Evolutionary conservation across 2,797 vertebrate genomes (phyloP), one percentile per base, ranked within the genome.

Genomic region (Rhinatrema bivittatum): DNA sequence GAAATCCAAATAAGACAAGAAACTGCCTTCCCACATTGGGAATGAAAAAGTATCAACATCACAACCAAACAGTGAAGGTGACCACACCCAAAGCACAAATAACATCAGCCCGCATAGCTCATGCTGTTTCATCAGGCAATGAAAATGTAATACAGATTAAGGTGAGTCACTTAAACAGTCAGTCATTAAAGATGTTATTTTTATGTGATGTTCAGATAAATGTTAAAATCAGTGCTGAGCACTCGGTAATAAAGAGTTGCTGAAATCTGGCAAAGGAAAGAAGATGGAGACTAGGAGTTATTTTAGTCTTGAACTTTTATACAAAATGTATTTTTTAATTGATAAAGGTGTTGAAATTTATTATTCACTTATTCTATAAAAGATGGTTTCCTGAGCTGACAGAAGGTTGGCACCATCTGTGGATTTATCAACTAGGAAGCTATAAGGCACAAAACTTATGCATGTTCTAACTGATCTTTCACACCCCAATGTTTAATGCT

Each of bases 61-160:
- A 44, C 14, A 18, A 46, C 32, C 20, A 44, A 7, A 50, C 66
- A 23, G 36, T 48, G 44, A 29, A 43, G 58, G 14, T 52, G 31
- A 42, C 42, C 46, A 48, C 39, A 4, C 2, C 1, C 11, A 58
- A 50, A 48, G 32, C 32, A 37, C 36, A 36, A 37, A 16, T 15
- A 15, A 33, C 17, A 20, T 9, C 37, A 44, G 15, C 15, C 5
- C 12, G 20, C 10, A 9, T 36, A 26, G 16, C 13, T 9, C 15
- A 10, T 12, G 10, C 12, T 25, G 56, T 22, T 49, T 21, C 30
- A 24, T 2, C 35, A 22, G 11, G 12, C 9, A 46, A 43, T 29
- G 29, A 36, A 26, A 43, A 35, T 23, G 11, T 20, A 20, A 28
- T n/a, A 5, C 6, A 11, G 22, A 9, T 32, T 21, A 24, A 42